Evolutionary conservation across 1,140 invertebrate genomes (phyloP), one percentile per base, ranked within the genome.

Genomic region (Nebria ingens): DNA sequence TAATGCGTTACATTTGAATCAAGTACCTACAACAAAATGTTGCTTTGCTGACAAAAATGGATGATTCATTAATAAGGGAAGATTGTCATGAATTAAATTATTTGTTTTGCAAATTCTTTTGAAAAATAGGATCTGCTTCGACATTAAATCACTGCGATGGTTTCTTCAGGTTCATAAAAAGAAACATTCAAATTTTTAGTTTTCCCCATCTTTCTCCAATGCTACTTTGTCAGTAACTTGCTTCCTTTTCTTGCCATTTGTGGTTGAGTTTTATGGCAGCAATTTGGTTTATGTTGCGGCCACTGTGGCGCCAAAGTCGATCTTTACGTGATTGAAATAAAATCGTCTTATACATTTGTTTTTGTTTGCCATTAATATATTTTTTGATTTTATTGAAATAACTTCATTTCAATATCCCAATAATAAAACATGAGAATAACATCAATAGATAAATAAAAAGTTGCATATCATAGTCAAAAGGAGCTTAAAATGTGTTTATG

Each of bases 71-170:
- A n/a, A n/a, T n/a, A n/a, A n/a, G n/a, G 40, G 17, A 17, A 45
- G 15, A 34, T 34, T n/a, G 25, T 9, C 25, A n/a, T 34, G 9
- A 4, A 12, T 45, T 6, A 45, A 45, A n/a, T n/a, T 45, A 17
- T 45, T 45, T 45, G 40, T 45, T 45, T 45, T 45, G 17, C 9
- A 45, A 45, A 45, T 45, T 45, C 40, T 17, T 45, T 45, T 45
- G n/a, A 45, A 45, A 45, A 45, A 45, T 17, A 45, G 40, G 40
- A 45, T 45, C 9, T 11, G 40, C 6, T 45, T 45, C 3, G 9
- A 17, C 40, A 45, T 45, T 45, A 45, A 11, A 45, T 45, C 40
- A 45, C 40, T 45, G 17, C 40, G 40, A 11, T 17, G 15, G 4
- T 45, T 45, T 45, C 6, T 17, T 9, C 15, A 17, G 9, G 17